Base-by-base conservation (phyloP, 2,797 vertebrate species). In the Megaceryle alcyon region DNA sequence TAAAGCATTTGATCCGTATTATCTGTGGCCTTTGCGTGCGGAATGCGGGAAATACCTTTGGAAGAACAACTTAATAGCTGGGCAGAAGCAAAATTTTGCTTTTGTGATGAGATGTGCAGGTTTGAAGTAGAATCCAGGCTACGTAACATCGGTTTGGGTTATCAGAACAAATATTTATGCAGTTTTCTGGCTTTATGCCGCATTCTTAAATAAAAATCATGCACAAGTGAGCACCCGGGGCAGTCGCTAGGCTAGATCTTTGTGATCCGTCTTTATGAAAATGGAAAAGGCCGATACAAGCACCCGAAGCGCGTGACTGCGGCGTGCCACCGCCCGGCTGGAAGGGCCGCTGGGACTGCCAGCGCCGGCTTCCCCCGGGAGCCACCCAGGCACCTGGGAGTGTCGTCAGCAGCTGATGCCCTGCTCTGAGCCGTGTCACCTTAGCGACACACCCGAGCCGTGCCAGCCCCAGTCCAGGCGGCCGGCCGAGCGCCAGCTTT, bases 361-460 rank as follows among this genome's bases (percentile, higher is more conserved):
- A 54, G 33, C 49, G 39, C 12, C 12, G 3, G 54, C 26, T 35
- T 54, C 81, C 59, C 90, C 69, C 25, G 3, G 82, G 86, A 89
- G 88, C 64, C 91, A 54, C 69, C 86, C 82, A 70, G 59, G 71
- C 83, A 57, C 89, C 43, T 2, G 84, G 92, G 88, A 82, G 33
- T 44, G 80, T 82, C 88, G 78, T 86, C 87, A 95, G 66, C 95
- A 94, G 94, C 92, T 87, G 95, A 83, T 93, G 83, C 79, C 75
- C 43, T 90, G 35, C 87, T 73, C 83, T 17, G 57, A 91, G 65
- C 71, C 46, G n/a, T 77, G 90, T 95, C 88, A 94, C 95, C 78
- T 85, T 37, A 26, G 75, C 81, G 95, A 94, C 79, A 92, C 89
- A 57, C 76, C 59, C 57, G 19, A 28, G 59, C 46, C 43, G 15